Evolutionary conservation across 2,888 invertebrate species (phyloP).

Genomic region (Leucoptera coffeella): DNA sequence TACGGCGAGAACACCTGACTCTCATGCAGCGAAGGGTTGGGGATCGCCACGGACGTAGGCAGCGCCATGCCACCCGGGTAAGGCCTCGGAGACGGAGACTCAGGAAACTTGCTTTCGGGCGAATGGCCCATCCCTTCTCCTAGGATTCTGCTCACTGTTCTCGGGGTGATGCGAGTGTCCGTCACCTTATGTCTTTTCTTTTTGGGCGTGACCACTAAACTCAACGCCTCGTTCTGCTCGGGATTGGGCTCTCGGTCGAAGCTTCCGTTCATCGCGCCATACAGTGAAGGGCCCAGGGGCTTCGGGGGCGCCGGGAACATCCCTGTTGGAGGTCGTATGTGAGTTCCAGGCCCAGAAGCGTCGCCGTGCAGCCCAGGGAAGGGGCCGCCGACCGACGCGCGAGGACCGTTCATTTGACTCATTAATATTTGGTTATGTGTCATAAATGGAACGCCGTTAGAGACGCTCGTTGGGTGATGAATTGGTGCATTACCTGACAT

Average conservation of each 20-base stretch:
- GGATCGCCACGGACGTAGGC: conserved; percentile 93
- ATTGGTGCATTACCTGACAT: conserved; percentile 54
- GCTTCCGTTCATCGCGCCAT: conserved; percentile 59
- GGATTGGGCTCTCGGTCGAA: conserved; percentile 65
- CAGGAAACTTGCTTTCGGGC: conserved; percentile 51
- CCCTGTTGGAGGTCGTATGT: conserved; percentile 58
- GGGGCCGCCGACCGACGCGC: conserved; percentile 58
- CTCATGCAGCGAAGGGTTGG: conserved; percentile 92
- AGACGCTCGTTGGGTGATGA: conserved; percentile 29
- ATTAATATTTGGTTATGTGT: conserved; percentile 39
- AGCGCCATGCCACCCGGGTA: conserved; percentile 82
- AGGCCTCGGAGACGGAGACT: conserved; percentile 70
- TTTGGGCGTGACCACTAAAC: conserved; percentile 90
- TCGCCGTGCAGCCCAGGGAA: conserved; percentile 65
- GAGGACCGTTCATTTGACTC: conserved; percentile 54
- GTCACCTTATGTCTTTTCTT: conserved; percentile 98
- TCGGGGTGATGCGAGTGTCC: conserved; percentile 85
- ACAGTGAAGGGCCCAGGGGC: conserved; percentile 61
- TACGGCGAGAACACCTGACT: conserved; percentile 90
- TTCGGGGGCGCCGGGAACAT: conserved; percentile 84
- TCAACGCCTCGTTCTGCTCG: conserved; percentile 90
- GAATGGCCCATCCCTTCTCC: conserved; percentile 74
- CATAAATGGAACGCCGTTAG: conserved; percentile 42
- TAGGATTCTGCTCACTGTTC: conserved; percentile 81
- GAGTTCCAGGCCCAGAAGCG: conserved; percentile 42